A percentile compares a stretch with the other conserved stretches of the same genome.
These are phyloP conservation scores for Panthera uncia DNA, from an alignment of 2,113 vertebrate genomes.

Conservation along the genomic window DNA sequence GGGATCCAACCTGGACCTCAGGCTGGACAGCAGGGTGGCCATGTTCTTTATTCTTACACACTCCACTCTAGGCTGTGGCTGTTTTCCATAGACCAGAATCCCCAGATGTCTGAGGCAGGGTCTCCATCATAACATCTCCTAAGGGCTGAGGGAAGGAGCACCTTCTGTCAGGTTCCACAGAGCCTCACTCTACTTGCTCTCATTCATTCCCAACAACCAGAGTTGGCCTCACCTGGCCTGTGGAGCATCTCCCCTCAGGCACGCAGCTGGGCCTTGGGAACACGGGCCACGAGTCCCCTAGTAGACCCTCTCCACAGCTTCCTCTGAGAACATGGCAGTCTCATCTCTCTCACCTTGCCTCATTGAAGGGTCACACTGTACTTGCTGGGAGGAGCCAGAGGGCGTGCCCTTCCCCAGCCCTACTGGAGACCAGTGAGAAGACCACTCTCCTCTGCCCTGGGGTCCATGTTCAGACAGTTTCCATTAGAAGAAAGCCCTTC, in stretches of 20 bases:
- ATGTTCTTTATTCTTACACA: conserved; percentile 86
- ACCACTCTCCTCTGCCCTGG: not conserved
- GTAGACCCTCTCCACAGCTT: not conserved
- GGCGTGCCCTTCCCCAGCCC: accelerated
- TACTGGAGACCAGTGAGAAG: not conserved
- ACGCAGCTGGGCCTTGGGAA: not conserved
- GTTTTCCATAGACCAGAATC: conserved; percentile 90
- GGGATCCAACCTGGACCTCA: conserved; percentile 85
- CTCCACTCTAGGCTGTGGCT: conserved; percentile 88
- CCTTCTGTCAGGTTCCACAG: not conserved
- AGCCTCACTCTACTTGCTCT: not conserved
- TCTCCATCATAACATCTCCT: conserved; percentile 88
- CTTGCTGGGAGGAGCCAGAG: not conserved
- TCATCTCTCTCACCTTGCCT: too few relatives aligned
- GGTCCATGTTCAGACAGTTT: not conserved
- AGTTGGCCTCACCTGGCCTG: not conserved
- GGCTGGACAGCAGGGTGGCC: conserved; percentile 87
- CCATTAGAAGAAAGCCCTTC: not conserved
- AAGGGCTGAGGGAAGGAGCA: not conserved
- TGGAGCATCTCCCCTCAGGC: not conserved
- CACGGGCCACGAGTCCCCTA: not conserved
- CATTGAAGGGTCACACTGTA: not conserved
- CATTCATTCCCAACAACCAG: not conserved
- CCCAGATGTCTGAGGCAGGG: conserved; percentile 86
- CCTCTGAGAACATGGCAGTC: not conserved